These are phyloP conservation scores for Limnephilus auricula DNA, from an alignment of 2,888 invertebrate species.

Conservation along the genomic window DNA sequence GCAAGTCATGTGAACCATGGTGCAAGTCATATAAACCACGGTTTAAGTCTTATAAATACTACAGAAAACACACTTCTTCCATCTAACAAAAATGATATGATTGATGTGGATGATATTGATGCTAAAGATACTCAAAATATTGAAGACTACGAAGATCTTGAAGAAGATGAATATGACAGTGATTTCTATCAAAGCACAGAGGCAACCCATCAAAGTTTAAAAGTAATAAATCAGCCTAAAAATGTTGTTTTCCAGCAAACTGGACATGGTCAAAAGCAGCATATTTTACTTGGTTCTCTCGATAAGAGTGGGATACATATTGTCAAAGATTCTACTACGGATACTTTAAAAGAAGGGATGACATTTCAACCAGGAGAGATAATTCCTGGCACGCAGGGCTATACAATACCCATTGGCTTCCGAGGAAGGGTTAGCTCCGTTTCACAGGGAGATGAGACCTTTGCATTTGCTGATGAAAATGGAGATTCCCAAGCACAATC, in stretches of 20 bases:
- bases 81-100: slow-evolving; percentile 65
- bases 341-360: slow-evolving; percentile 76
- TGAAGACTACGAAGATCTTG: slow-evolving; percentile 75
- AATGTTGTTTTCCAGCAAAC: slow-evolving; percentile 74
- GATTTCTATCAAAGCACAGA: slow-evolving; percentile 74
- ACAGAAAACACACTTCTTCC: slow-evolving; percentile 20
- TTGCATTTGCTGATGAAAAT: slow-evolving; percentile 77
- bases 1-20: slow-evolving; percentile 38
- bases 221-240: slow-evolving; percentile 70
- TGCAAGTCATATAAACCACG: slow-evolving; percentile 69
- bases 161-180: slow-evolving; percentile 80
- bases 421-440: slow-evolving; percentile 82
- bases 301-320: slow-evolving; percentile 80
- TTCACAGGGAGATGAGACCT: slow-evolving; percentile 79
- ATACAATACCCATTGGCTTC: slow-evolving; percentile 83
- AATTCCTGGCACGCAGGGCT: slow-evolving; percentile 82
- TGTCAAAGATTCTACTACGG: slow-evolving; percentile 78
- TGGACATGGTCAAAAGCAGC: slow-evolving; percentile 80
- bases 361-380: slow-evolving; percentile 82
- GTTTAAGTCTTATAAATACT: slow-evolving; percentile 14
- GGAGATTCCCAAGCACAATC: slow-evolving; percentile 84
- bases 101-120: slow-evolving; percentile 73
- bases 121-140: slow-evolving; percentile 70
- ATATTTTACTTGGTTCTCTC: slow-evolving; percentile 79
- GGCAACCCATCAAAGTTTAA: slow-evolving; percentile 72